Conservation (phyloP, 2,113 vertebrate species). For the Rhea pennata region DNA sequence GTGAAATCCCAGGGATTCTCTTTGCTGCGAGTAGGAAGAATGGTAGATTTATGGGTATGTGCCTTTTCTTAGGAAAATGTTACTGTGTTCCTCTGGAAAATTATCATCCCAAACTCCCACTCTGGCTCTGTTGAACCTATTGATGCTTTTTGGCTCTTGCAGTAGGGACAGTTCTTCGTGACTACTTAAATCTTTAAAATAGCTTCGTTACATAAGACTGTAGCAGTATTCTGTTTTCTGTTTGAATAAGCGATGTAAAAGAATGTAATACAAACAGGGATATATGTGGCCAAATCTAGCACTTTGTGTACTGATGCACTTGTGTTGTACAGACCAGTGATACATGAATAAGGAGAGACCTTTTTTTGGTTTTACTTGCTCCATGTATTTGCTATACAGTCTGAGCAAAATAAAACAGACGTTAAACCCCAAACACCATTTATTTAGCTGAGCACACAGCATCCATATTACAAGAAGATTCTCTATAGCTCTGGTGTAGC, state of each 20-base stretch:
- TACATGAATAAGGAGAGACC: accelerated
- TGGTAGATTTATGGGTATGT: background rate
- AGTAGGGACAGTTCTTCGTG: background rate
- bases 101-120: background rate
- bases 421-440: background rate
- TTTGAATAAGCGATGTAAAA: background rate
- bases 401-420: background rate
- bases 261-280: background rate
- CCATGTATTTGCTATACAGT: background rate
- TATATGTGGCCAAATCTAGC: background rate
- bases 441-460: background rate
- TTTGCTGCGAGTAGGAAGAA: background rate
- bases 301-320: background rate
- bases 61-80: background rate
- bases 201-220: background rate
- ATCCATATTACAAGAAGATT: background rate
- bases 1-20: background rate
- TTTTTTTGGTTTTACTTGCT: background rate
- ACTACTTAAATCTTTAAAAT: background rate
- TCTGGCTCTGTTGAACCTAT: background rate
- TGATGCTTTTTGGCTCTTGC: background rate
- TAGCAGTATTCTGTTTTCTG: background rate
- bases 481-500: background rate
- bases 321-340: background rate
- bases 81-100: background rate